Evolutionary conservation across 2,888 invertebrate species (phyloP), one percentile per base, ranked within the genome.

Genomic region (Himalopsyche japonica): DNA sequence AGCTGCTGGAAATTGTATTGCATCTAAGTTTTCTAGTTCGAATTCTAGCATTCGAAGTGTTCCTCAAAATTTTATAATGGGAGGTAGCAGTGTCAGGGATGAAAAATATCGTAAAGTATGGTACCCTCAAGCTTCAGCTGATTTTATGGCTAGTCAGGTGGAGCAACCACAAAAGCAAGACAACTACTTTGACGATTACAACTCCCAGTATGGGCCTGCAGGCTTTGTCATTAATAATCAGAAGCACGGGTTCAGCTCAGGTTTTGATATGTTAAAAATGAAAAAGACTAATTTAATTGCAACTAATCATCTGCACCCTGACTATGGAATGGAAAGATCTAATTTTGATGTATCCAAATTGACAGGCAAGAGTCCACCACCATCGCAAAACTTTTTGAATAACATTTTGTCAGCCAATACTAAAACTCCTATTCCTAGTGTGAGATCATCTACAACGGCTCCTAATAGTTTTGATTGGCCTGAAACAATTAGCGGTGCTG

Each of bases 31-130:
- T 3, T 91, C 91, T 84, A 91, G 91, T 77, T 91, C 91, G 18
- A 91, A 91, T 88, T 89, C 90, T 6, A 91, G 91, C 88, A 91
- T 91, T 20, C 90, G 90, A 87, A 91, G 91, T n/a, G 91, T 91
- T 12, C 91, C 91, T 0, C 91, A 91, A 84, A 83, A 86, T 64
- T 86, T 86, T 57, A 80, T 86, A 78, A 80, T 80, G 64, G 82
- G 85, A 15, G 49, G 80, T 30, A 80, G 32, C 27, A 70, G 27
- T 34, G 24, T 20, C 20, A 34, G 24, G 34, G 81, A 81, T 76
- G 37, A 32, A 18, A 81, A 70, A 32, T 80, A 49, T 64, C 30
- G 34, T 37, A 80, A 81, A 24, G 43, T 76, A 2, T 81, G 81
- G 80, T 80, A 80, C 18, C 49, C 57, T 8, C 80, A 49, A 32